phyloP scores from a whole-genome alignment of 2,113 vertebrate genomes.

The Ammodramus savannarum region DNA sequence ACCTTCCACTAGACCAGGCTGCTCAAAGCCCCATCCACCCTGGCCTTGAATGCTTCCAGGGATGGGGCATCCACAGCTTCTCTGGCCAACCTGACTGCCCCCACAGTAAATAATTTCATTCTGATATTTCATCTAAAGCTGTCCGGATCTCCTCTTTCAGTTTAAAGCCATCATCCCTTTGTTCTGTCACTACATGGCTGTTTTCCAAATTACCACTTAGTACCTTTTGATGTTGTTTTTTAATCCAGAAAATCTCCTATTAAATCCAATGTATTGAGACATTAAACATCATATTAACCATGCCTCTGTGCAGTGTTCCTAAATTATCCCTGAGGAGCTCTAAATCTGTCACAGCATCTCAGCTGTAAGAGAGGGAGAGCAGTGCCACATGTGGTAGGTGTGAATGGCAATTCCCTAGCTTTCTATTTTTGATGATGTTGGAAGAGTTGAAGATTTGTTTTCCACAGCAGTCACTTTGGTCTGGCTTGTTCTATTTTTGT shows the following conservation, averaged over 20 bases:
- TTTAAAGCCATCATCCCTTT: background rate
- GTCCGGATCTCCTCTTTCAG: background rate
- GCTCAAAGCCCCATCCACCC: background rate
- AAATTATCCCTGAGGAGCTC: background rate
- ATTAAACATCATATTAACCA: background rate
- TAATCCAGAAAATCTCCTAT: background rate
- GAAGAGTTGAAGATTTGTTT: conserved; percentile 13
- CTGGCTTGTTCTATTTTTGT: background rate
- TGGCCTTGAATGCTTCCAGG: background rate
- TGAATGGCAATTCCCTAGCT: background rate
- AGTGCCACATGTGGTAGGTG: background rate
- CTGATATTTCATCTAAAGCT: background rate
- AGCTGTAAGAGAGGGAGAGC: background rate
- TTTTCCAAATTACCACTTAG: background rate
- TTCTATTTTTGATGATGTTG: background rate
- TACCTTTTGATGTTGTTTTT: background rate
- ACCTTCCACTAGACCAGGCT: background rate
- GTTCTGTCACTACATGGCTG: background rate
- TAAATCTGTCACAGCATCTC: background rate
- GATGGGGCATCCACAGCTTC: background rate
- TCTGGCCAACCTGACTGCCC: background rate
- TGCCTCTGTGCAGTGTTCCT: background rate
- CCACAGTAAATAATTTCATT: background rate
- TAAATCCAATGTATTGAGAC: background rate
- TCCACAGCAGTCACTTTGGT: background rate